phyloP scores from a whole-genome alignment of 2,797 vertebrate genomes.

The Podarcis lilfordi region DNA sequence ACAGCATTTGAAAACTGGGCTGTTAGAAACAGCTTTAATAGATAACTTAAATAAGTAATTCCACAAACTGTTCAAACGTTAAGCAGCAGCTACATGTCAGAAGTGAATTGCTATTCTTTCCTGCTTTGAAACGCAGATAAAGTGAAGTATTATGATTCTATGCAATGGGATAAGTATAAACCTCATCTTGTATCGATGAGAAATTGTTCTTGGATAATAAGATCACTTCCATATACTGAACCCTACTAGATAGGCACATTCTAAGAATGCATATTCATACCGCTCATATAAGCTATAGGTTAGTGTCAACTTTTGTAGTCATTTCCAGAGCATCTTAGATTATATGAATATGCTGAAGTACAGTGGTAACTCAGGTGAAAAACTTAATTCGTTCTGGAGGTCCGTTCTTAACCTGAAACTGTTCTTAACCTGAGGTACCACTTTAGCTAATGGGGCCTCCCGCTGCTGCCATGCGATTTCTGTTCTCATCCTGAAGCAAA shows the following conservation, averaged over 20 bases:
- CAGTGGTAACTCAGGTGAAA: too few species aligned
- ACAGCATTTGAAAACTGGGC: not conserved
- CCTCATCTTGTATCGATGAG: not conserved
- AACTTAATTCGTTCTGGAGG: too few species aligned
- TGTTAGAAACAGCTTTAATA: not conserved
- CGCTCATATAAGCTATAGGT: not conserved
- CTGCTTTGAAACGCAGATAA: not conserved
- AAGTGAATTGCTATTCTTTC: not conserved
- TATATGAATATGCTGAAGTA: not conserved
- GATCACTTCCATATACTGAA: not conserved
- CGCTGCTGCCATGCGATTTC: too few species aligned
- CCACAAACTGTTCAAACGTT: conserved; percentile 2
- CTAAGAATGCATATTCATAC: not conserved
- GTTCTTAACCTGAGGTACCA: too few species aligned
- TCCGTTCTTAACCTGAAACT: too few species aligned
- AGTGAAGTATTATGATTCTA: conserved; percentile 9
- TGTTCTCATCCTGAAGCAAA: too few species aligned
- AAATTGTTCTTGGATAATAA: conserved; percentile 5
- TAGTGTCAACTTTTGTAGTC: not conserved
- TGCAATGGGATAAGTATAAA: not conserved
- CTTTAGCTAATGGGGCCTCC: too few species aligned
- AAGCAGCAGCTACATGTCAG: not conserved
- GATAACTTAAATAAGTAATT: not conserved
- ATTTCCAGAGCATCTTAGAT: not conserved
- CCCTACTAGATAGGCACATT: not conserved